A percentile compares a stretch with the other conserved stretches of the same genome.
These are phyloP conservation scores for Pharmacophagus antenor DNA, from an alignment of 2,888 invertebrate species.

Conservation along the genomic window DNA sequence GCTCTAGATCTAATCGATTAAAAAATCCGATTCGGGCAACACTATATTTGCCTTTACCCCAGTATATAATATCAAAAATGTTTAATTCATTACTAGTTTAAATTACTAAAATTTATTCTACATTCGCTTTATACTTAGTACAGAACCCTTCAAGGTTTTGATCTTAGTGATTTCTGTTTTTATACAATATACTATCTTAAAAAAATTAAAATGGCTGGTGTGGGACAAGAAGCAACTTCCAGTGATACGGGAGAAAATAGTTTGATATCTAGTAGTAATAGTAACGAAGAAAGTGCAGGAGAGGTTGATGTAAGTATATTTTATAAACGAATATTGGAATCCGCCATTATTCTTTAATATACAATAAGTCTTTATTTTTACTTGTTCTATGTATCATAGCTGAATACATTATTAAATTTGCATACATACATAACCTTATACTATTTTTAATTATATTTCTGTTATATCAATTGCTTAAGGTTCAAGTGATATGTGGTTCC, in stretches of 20 bases:
- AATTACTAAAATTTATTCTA: background rate
- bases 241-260: constrained; percentile 46
- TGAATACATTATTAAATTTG: background rate
- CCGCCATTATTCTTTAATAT: background rate
- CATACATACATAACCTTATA: no score
- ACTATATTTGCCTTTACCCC: background rate
- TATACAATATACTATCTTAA: background rate
- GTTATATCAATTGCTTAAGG: no score
- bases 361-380: background rate
- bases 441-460: no score
- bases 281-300: constrained; percentile 44
- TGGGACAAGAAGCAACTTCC: constrained; percentile 43
- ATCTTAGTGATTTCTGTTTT: background rate
- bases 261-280: constrained; percentile 46
- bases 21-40: background rate
- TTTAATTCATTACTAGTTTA: background rate
- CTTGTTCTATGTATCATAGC: background rate
- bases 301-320: constrained; percentile 58
- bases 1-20: background rate
- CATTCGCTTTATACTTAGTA: background rate
- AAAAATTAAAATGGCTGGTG: constrained; percentile 39
- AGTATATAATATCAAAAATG: background rate
- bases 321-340: background rate
- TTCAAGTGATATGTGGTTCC: no score
- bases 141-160: no score